A percentile compares a stretch with the other conserved stretches of the same genome.
Evolutionary conservation across 2,797 vertebrate species (phyloP).

Genomic region (Pangasius macronema): DNA sequence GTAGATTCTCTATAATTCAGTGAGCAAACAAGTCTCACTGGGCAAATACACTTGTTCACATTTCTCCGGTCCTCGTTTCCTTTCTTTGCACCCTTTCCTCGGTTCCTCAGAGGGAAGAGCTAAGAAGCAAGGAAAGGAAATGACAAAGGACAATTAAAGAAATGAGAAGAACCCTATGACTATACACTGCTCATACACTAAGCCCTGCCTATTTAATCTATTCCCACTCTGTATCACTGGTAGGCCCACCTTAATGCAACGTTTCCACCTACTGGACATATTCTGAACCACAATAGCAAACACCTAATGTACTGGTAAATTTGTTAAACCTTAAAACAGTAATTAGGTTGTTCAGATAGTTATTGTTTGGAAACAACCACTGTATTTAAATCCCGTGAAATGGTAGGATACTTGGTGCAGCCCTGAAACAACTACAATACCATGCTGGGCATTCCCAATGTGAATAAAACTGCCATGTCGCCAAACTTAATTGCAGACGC

Average conservation of each 20-base stretch:
- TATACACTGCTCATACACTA: neutral
- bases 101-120: neutral
- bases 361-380: neutral
- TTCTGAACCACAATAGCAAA: slow-evolving; percentile 2
- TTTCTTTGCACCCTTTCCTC: neutral
- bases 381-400: neutral
- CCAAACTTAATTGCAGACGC: neutral
- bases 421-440: neutral
- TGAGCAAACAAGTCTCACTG: neutral
- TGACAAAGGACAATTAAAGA: neutral
- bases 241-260: neutral
- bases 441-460: neutral
- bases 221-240: neutral
- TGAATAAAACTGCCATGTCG: neutral
- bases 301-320: neutral
- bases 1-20: neutral
- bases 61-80: neutral
- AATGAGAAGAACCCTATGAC: neutral
- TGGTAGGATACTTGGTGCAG: neutral
- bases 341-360: neutral
- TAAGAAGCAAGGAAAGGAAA: neutral
- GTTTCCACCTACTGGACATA: neutral
- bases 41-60: neutral
- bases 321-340: neutral
- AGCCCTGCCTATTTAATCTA: neutral